phyloP scores from a whole-genome alignment of 23 tunicate genomes.

The Trididemnum clinides region DNA sequence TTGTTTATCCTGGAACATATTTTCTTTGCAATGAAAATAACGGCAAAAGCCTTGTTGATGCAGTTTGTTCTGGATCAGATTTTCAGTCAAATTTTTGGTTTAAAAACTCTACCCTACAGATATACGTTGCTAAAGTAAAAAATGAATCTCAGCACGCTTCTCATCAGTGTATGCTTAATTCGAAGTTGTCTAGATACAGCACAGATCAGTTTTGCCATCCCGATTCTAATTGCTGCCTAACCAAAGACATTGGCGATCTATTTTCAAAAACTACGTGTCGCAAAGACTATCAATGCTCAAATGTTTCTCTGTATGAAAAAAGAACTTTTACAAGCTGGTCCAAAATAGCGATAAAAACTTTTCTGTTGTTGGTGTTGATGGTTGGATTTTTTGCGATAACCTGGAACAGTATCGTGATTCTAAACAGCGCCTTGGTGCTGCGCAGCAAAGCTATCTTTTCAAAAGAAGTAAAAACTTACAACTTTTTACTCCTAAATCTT shows the following conservation, averaged over 20 bases:
- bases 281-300: constrained; percentile 1
- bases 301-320: not conserved
- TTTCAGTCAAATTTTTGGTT: not conserved
- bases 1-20: constrained; percentile 4
- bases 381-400: not conserved
- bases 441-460: not conserved
- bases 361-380: not conserved
- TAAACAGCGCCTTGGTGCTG: not conserved
- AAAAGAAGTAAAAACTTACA: constrained; percentile 8
- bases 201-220: not conserved
- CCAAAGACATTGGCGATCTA: not conserved
- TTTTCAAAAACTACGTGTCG: constrained; percentile 1
- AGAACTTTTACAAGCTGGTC: not conserved
- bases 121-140: not conserved
- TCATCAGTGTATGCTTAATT: not conserved
- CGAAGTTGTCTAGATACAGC: no score
- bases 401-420: not conserved
- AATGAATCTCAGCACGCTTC: no score
- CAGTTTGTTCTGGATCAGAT: not conserved
- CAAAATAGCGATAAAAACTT: not conserved
- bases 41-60: not conserved
- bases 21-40: not conserved
- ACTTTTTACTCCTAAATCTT: not conserved
- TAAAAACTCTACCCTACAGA: not conserved
- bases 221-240: not conserved